phyloP scores from a whole-genome alignment of 2,113 vertebrate genomes.

The Galemys pyrenaicus region DNA sequence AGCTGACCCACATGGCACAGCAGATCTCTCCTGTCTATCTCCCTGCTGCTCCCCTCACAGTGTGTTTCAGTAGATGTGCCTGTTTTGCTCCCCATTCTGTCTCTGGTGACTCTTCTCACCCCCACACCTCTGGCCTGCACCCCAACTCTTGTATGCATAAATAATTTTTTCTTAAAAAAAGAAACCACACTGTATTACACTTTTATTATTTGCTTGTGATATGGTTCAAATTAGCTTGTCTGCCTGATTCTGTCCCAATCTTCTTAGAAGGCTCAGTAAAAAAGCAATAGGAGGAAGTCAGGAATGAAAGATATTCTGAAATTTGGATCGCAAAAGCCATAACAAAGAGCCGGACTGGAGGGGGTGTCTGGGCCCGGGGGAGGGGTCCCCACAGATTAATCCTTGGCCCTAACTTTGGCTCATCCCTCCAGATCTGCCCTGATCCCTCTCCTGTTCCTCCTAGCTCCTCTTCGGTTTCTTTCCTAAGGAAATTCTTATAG shows the following conservation, averaged over 20 bases:
- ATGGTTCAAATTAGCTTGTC: background rate
- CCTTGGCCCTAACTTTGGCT: background rate
- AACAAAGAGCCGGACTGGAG: background rate
- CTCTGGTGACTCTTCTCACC: too few species aligned
- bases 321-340: background rate
- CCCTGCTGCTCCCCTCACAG: too few species aligned
- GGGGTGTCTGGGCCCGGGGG: background rate
- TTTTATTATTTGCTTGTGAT: background rate
- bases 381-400: background rate
- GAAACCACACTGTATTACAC: background rate
- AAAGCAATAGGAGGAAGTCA: background rate
- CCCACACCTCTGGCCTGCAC: too few species aligned
- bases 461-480: background rate
- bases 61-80: too few species aligned
- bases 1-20: too few species aligned
- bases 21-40: too few species aligned
- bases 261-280: constrained; percentile 5
- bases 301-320: constrained; percentile 20
- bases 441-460: background rate
- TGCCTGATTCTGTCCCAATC: background rate
- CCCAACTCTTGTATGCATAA: too few species aligned
- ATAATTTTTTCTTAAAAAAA: too few species aligned
- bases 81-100: too few species aligned
- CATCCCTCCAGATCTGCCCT: background rate
- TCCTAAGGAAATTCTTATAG: background rate